Base-by-base conservation (phyloP, 2,888 invertebrate genomes). In the Drosophila sordidapex region DNA sequence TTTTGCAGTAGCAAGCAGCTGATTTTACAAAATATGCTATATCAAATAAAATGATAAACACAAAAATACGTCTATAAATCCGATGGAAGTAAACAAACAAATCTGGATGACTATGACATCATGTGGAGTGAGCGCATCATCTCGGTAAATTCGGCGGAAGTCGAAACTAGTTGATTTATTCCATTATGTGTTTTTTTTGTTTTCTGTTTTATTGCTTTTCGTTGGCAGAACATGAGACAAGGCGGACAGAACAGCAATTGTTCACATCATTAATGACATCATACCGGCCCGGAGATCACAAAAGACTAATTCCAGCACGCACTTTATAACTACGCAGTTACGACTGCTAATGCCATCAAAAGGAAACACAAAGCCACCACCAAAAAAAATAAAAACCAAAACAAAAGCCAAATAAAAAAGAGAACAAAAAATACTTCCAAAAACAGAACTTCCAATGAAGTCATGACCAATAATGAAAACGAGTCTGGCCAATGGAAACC, bases 201-300 rank as follows among this genome's bases (percentile, higher is more conserved):
- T 18, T 27, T 25, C 11, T 15, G 6, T 36, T 36, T 48, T 25
- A 46, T 15, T 8, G 25, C 15, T 46, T 25, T 46, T 46, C 4
- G 15, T 38, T 48, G 15, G 18, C 49, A 25, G 43, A 46, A 7
- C 21, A 51, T 68, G 67, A 38, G 36, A 36, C 33, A 29, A 31
- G 33, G 54, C 18, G 38, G 15, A 15, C 15, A 25, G 33, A 53
- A 36, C 27, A 56, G 11, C 15, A 36, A 61, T 43, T 53, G 61
- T 46, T 33, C 18, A 48, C n/a, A 48, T 49, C 35, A 75, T 66
- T 63, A 64, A 75, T 79, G 80, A 77, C 77, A 77, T 77, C 80
- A 77, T 75, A 46, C 51, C 73, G 57, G 36, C 31, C 31, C 7
- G 59, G 46, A 40, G 53, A 66, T 70, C 62, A 57, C 49, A 77